Evolutionary conservation across 2,888 invertebrate genomes (phyloP).

Genomic region (Nemotelus pantherinus): DNA sequence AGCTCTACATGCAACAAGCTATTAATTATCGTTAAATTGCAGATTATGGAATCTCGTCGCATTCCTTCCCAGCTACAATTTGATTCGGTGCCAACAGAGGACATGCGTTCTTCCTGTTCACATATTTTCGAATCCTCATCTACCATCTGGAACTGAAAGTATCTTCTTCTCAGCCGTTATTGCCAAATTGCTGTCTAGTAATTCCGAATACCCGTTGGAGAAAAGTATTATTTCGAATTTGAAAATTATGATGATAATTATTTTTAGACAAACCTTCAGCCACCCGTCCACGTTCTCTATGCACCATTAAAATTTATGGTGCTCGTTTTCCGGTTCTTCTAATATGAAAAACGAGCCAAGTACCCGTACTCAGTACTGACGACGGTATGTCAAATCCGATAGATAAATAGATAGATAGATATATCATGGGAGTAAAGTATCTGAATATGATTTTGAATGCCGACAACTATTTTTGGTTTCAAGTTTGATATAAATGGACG

Average conservation of each 20-base stretch:
- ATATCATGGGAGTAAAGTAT: not conserved
- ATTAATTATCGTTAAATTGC: slow-evolving; percentile 26
- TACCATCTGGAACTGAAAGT: slow-evolving; percentile 25
- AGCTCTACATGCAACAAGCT: not conserved
- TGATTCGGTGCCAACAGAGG: slow-evolving; percentile 41
- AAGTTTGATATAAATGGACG: not conserved
- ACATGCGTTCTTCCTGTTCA: slow-evolving; percentile 29
- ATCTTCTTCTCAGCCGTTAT: not conserved
- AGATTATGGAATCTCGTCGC: slow-evolving; percentile 28
- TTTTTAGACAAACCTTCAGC: slow-evolving; percentile 35
- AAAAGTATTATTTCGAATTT: slow-evolving; percentile 32
- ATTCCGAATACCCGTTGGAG: not conserved
- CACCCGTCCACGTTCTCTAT: slow-evolving; percentile 33
- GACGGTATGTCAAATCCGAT: too few species aligned
- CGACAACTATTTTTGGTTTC: slow-evolving; percentile 32
- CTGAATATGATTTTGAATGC: slow-evolving; percentile 8
- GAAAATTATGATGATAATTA: slow-evolving; percentile 39
- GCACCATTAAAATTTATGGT: slow-evolving; percentile 41
- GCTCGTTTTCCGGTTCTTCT: slow-evolving; percentile 33
- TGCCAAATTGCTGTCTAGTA: not conserved
- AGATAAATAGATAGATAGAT: too few species aligned
- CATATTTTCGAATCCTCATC: slow-evolving; percentile 11
- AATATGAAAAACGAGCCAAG: not conserved
- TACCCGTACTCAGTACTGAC: not conserved
- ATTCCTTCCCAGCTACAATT: slow-evolving; percentile 35